phyloP scores from a whole-genome alignment of 1,140 invertebrate genomes.

The Hermetia illucens region DNA sequence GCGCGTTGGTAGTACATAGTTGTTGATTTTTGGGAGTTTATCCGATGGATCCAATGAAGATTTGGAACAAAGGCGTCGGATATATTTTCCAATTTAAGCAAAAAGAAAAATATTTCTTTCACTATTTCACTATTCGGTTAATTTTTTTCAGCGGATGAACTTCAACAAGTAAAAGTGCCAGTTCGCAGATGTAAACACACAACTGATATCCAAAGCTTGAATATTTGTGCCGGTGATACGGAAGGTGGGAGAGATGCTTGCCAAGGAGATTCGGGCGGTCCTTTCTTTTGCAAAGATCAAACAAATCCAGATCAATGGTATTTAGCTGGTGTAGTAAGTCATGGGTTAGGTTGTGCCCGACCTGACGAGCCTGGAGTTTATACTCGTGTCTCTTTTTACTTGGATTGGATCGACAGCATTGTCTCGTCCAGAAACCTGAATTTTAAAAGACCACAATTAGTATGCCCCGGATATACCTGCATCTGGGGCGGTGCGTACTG shows the following conservation, averaged over 20 bases:
- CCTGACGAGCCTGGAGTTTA: constrained; percentile 69
- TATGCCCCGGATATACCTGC: constrained; percentile 55
- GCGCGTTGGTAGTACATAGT: too few species aligned
- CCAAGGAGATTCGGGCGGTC: constrained; percentile 64
- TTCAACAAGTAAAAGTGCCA: constrained; percentile 42
- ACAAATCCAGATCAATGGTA: constrained; percentile 48
- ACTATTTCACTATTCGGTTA: too few species aligned
- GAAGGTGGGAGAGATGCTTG: constrained; percentile 68
- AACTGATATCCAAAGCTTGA: constrained; percentile 41
- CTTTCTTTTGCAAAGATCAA: constrained; percentile 55
- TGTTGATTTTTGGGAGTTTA: too few species aligned
- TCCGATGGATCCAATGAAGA: too few species aligned
- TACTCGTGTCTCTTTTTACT: constrained; percentile 55
- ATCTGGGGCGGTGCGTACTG: constrained; percentile 45
- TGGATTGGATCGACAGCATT: constrained; percentile 53
- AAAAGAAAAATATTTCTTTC: too few species aligned
- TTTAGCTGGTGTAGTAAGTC: constrained; percentile 60
- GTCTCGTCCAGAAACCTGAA: constrained; percentile 14
- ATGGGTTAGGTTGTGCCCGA: constrained; percentile 67
- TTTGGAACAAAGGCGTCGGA: too few species aligned
- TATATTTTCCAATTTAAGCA: too few species aligned
- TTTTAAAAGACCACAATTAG: constrained; percentile 17
- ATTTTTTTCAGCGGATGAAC: constrained; percentile 30
- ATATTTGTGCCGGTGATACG: constrained; percentile 59
- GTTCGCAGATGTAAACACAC: too few species aligned